Conservation (phyloP, 2,888 invertebrate species). For the Parascotia fuliginaria region DNA sequence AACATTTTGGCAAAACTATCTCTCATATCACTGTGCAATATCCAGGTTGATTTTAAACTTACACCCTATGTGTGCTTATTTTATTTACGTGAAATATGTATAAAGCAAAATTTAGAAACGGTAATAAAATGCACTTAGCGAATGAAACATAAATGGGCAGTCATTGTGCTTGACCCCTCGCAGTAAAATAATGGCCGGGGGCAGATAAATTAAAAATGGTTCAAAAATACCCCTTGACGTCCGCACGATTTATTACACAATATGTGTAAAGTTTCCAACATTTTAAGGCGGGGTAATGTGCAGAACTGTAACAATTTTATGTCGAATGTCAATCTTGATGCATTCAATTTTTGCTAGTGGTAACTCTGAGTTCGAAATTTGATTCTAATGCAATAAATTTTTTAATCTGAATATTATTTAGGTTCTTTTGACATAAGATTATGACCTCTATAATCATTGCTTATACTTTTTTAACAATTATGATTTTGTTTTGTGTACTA, state of each 20-base stretch:
- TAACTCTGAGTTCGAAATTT: too few species aligned
- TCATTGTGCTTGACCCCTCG: conserved; percentile 81
- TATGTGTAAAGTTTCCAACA: conserved; percentile 55
- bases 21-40: too few species aligned
- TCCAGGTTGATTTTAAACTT: neutral
- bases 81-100: conserved; percentile 20
- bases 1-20: too few species aligned
- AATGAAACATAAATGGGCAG: conserved; percentile 59
- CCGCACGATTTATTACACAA: conserved; percentile 50
- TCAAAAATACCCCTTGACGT: conserved; percentile 82
- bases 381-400: too few species aligned
- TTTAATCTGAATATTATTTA: too few species aligned
- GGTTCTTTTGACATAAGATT: too few species aligned
- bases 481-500: too few species aligned
- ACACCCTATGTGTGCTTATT: neutral
- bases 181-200: conserved; percentile 79
- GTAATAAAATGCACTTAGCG: conserved; percentile 76
- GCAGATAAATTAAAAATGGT: conserved; percentile 85
- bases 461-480: too few species aligned
- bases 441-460: too few species aligned
- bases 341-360: neutral
- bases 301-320: conserved; percentile 25
- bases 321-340: neutral
- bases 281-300: conserved; percentile 35
- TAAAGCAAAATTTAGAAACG: conserved; percentile 59